These are phyloP conservation scores for Phylloscopus trochiloides DNA, from an alignment of 2,113 vertebrate species.

Conservation along the genomic window DNA sequence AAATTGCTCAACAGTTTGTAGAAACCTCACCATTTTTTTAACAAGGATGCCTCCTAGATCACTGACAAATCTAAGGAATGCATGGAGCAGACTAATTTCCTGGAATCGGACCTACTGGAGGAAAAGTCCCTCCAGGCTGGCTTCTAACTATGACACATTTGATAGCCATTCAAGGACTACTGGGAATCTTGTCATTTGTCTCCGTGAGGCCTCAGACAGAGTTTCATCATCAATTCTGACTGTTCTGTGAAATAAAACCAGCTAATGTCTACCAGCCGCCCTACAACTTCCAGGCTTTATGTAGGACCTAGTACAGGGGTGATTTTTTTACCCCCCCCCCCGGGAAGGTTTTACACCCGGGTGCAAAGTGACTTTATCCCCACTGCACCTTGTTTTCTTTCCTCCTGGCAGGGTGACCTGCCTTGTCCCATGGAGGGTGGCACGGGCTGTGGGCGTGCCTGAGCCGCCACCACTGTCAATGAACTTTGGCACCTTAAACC, in stretches of 20 bases:
- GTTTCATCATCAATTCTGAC: slow-evolving; percentile 49
- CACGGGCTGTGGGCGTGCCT: neutral
- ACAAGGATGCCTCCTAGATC: neutral
- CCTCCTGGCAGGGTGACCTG: neutral
- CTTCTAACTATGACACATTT: slow-evolving; percentile 65
- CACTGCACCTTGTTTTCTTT: neutral
- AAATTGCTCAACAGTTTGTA: neutral
- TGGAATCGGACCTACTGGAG: slow-evolving; percentile 22
- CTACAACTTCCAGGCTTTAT: neutral
- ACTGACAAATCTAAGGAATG: neutral
- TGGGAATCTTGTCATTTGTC: slow-evolving; percentile 30
- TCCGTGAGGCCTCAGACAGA: neutral
- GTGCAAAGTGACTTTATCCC: neutral
- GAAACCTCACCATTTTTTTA: neutral
- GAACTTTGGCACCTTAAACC: slow-evolving; percentile 54
- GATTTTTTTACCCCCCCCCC: neutral
- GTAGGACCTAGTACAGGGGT: neutral
- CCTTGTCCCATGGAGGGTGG: neutral
- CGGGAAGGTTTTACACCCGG: accelerated
- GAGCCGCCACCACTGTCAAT: neutral
- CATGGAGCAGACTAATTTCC: neutral
- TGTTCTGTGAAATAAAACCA: neutral
- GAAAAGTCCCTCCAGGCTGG: slow-evolving; percentile 28
- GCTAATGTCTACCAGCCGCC: neutral
- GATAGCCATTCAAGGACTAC: slow-evolving; percentile 54